Base-by-base conservation (phyloP, 2,113 vertebrate species). In the Synodontis membranacea region DNA sequence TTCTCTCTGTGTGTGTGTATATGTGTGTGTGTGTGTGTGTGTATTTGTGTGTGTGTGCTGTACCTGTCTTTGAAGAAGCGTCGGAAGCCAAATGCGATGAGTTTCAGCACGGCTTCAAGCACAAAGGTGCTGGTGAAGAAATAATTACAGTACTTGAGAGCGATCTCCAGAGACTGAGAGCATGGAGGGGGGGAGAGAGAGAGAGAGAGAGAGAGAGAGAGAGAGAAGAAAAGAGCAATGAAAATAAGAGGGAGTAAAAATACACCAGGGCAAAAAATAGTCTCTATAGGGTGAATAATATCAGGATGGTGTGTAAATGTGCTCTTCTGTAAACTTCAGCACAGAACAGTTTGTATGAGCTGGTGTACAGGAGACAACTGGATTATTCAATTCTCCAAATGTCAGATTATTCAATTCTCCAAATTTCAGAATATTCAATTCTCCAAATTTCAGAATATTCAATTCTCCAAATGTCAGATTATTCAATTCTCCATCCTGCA, bases 41-140 rank as follows among this genome's bases (percentile, higher is more conserved):
- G 82, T 84, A 50, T 84, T 58, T 54, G 60, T 50, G 42, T 17
- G 48, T 31, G 21, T 52, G 56, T 39, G 64, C 48, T 79, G 70
- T 94, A 98, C 98, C 98, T 96, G 86, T 99, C 98, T 94, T 99
- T 99, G 95, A 99, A 99, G 95, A 99, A 99, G 83, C 97, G 96
- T 8, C 97, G 94, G 86, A 99, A 94, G 80, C 98, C 98, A 15
- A 99, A 99, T 0, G 98, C 97, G 89, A 96, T 97, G 93, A 99
- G 94, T 91, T 99, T 99, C 90, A 99, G 94, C 48, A 97, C 94
- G 7, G 98, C 93, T 92, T 99, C 98, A 93, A 99, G 93, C 91
- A 99, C 97, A 90, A 99, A 99, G 82, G 96, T 97, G 1, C 97
- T 97, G 90, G 98, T 99, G 94, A 99, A 99, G 94, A 99, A 94